Evolutionary conservation across 2,797 vertebrate species (phyloP).

Genomic region (Parambassis ranga): DNA sequence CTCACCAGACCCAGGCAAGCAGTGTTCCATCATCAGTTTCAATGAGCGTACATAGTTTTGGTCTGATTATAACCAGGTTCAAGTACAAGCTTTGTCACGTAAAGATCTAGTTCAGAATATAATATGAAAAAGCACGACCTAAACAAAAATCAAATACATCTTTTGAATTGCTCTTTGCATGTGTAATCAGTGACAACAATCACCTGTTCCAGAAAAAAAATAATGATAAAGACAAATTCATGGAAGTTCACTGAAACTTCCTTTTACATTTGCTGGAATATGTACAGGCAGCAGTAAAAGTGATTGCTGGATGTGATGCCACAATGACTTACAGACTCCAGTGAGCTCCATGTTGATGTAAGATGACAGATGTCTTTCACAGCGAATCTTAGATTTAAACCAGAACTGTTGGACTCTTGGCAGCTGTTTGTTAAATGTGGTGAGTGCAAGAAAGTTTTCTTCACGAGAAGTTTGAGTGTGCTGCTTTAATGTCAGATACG

Average conservation of each 20-base stretch:
- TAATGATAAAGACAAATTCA: neutral
- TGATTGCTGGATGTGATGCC: slow-evolving; percentile 3
- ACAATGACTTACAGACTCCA: slow-evolving; percentile 23
- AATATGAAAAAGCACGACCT: neutral
- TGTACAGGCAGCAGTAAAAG: slow-evolving; percentile 6
- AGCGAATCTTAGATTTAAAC: slow-evolving; percentile 21
- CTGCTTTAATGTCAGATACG: neutral
- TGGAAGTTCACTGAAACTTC: neutral
- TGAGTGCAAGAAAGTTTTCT: neutral
- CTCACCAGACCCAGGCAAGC: slow-evolving; percentile 12
- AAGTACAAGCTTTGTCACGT: neutral
- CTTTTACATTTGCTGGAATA: slow-evolving; percentile 3
- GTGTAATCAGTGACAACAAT: neutral
- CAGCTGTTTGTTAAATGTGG: neutral
- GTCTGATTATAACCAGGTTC: neutral
- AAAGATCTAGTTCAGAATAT: slow-evolving; percentile 8
- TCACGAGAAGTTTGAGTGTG: neutral
- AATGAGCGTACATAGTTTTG: neutral
- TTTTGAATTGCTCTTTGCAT: slow-evolving; percentile 1
- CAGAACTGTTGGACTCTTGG: slow-evolving; percentile 5
- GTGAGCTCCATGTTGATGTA: slow-evolving; percentile 14
- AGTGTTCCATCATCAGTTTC: slow-evolving; percentile 25
- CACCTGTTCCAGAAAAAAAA: neutral
- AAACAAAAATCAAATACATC: neutral
- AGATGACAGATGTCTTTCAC: slow-evolving; percentile 20